A percentile compares a stretch with the other conserved stretches of the same genome.
These are phyloP conservation scores for Arrhamphus sclerolepis DNA, from an alignment of 2,797 vertebrate genomes.

Conservation along the genomic window DNA sequence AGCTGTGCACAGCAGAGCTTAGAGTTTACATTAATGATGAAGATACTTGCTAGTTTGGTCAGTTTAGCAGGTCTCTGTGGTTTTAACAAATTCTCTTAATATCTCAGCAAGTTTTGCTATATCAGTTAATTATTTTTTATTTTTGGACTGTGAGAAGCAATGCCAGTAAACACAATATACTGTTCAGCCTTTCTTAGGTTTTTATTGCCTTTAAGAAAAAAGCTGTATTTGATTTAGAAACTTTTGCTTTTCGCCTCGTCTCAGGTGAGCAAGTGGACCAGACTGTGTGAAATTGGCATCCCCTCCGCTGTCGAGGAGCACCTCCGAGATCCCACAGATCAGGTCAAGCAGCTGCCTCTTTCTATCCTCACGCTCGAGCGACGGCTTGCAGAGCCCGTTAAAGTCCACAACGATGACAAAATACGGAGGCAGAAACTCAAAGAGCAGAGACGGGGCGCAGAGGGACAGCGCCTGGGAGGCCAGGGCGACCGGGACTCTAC, in stretches of 20 bases:
- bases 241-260: slow-evolving; percentile 7
- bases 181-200: too few relatives aligned
- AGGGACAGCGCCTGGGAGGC: slow-evolving; percentile 2
- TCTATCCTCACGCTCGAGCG: slow-evolving; percentile 87
- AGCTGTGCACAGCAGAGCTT: too few relatives aligned
- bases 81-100: too few relatives aligned
- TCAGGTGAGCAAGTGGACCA: slow-evolving; percentile 97
- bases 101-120: too few relatives aligned
- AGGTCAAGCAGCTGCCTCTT: slow-evolving; percentile 71
- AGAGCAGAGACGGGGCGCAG: slow-evolving; percentile 74
- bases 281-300: slow-evolving; percentile 93
- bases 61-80: too few relatives aligned
- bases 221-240: slow-evolving; percentile 6
- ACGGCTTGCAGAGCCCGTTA: slow-evolving; percentile 90
- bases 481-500: slow-evolving; percentile 2
- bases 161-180: too few relatives aligned
- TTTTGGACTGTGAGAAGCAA: too few relatives aligned
- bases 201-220: background rate
- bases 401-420: slow-evolving; percentile 97
- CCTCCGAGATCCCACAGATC: slow-evolving; percentile 72
- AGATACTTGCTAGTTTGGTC: too few relatives aligned
- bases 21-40: too few relatives aligned
- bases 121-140: too few relatives aligned
- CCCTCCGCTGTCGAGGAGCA: slow-evolving; percentile 89
- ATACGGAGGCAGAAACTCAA: slow-evolving; percentile 93